phyloP scores from a whole-genome alignment of 1,140 invertebrate genomes.

The Apis florea region DNA sequence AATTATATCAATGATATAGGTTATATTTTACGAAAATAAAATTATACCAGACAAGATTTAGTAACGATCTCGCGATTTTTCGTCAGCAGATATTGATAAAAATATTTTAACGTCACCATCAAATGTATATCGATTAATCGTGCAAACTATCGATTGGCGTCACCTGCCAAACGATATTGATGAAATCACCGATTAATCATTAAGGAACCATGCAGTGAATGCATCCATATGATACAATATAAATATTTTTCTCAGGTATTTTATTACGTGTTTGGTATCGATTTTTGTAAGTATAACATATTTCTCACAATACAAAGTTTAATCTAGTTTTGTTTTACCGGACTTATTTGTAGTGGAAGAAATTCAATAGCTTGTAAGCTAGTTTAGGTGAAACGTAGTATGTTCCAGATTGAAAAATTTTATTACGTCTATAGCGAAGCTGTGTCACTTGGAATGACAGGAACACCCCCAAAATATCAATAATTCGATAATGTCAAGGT shows the following conservation, averaged over 20 bases:
- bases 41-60: too few species aligned
- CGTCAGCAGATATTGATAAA: not conserved
- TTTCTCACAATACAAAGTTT: not conserved
- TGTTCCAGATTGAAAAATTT: not conserved
- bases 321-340: not conserved
- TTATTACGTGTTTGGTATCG: not conserved
- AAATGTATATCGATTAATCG: not conserved
- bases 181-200: conserved; percentile 11
- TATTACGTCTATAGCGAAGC: not conserved
- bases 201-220: not conserved
- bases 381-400: not conserved
- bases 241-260: not conserved
- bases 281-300: not conserved
- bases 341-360: not conserved
- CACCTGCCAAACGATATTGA: not conserved
- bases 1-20: too few species aligned
- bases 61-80: not conserved
- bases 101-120: not conserved
- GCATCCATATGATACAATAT: not conserved
- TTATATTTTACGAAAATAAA: too few species aligned
- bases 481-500: not conserved
- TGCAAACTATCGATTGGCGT: conserved; percentile 5
- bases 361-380: not conserved
- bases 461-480: not conserved
- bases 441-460: not conserved